These are phyloP conservation scores for Drosophila ficusphila DNA, from an alignment of 1,140 invertebrate genomes.

Conservation along the genomic window DNA sequence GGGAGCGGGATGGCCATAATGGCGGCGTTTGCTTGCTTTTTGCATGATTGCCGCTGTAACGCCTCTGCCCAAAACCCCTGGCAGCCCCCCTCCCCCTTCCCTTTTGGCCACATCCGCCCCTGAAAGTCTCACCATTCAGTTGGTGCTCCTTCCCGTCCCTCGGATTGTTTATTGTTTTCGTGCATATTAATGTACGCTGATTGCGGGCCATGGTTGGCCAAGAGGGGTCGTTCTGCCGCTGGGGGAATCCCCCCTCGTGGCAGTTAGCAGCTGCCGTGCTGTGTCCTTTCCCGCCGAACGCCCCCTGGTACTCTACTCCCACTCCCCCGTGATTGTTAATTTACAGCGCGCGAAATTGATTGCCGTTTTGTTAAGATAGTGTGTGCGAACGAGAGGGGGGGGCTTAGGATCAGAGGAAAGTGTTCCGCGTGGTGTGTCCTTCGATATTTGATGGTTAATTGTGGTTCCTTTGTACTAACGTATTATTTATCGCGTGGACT, in stretches of 20 bases:
- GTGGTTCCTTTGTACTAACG: constrained; percentile 42
- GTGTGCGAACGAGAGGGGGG: constrained; percentile 12
- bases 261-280: constrained; percentile 77
- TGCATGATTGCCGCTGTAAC: constrained; percentile 79
- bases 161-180: constrained; percentile 82
- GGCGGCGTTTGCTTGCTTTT: constrained; percentile 65
- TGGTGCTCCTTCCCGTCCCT: constrained; percentile 7
- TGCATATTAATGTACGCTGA: constrained; percentile 83
- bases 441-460: constrained; percentile 63
- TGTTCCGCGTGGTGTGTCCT: constrained; percentile 44
- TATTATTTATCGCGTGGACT: constrained; percentile 36
- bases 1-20: constrained; percentile 37
- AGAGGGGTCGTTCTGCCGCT: constrained; percentile 2
- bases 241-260: constrained; percentile 23
- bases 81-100: no score
- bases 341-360: constrained; percentile 81
- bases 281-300: constrained; percentile 14
- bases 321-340: constrained; percentile 61
- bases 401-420: constrained; percentile 23
- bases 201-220: constrained; percentile 57
- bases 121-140: constrained; percentile 2
- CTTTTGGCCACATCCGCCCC: not conserved
- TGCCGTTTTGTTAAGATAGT: constrained; percentile 61
- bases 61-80: constrained; percentile 62
- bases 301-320: not conserved